These are phyloP conservation scores for Rhopilema esculentum DNA, from an alignment of 30 jellyfish, hydroid and myxozoan genomes.

Conservation along the genomic window DNA sequence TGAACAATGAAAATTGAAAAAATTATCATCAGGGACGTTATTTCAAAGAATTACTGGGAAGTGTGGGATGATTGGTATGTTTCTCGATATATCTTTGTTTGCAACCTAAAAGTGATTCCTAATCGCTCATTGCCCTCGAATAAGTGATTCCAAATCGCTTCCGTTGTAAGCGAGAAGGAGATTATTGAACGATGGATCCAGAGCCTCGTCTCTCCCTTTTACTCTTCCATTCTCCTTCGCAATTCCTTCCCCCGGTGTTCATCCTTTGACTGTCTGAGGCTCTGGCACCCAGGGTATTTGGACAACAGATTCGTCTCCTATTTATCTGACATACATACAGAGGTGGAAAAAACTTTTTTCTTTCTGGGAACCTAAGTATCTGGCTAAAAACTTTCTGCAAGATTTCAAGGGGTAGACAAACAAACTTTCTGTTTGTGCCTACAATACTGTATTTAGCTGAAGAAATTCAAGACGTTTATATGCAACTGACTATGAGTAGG, in stretches of 20 bases:
- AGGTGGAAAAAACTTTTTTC: no score
- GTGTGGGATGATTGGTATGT: not conserved
- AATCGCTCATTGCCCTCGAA: not conserved
- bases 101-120: not conserved
- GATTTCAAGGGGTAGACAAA: no score
- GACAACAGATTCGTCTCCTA: no score
- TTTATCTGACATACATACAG: no score
- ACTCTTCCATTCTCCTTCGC: not conserved
- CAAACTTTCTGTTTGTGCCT: no score
- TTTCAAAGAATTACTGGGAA: not conserved
- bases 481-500: no score
- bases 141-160: not conserved
- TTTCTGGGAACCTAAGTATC: no score
- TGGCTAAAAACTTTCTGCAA: no score
- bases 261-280: not conserved
- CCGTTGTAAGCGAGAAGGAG: not conserved
- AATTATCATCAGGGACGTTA: not conserved
- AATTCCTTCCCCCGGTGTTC: not conserved
- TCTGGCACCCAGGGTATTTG: not conserved
- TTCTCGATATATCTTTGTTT: not conserved
- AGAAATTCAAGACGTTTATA: no score
- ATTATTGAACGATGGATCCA: not conserved
- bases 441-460: no score
- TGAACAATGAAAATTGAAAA: not conserved
- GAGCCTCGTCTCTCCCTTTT: not conserved